phyloP scores from a whole-genome alignment of 37 sponge, comb jelly and placozoan genomes.

The Sycon ciliatum region DNA sequence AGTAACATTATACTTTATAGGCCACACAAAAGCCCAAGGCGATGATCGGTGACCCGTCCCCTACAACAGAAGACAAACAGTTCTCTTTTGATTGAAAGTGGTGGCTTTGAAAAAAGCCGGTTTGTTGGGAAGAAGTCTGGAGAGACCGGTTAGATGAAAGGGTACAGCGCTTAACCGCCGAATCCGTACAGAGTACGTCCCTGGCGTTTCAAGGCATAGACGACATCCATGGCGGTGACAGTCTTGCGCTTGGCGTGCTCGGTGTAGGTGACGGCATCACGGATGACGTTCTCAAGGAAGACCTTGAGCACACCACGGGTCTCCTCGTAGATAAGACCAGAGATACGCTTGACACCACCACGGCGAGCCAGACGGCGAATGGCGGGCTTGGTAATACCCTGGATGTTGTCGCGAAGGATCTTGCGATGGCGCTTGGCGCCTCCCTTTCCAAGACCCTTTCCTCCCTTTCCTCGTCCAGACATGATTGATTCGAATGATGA shows the following conservation, averaged over 20 bases:
- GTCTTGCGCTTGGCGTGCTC: constrained; percentile 99
- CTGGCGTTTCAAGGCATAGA: constrained; percentile 93
- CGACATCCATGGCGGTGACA: constrained; percentile 96
- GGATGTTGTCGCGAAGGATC: constrained; percentile 98
- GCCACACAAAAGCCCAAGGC: too few species aligned
- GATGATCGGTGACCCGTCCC: too few species aligned
- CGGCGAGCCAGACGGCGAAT: constrained; percentile 94
- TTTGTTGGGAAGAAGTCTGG: constrained; percentile 39
- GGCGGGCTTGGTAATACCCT: constrained; percentile 96
- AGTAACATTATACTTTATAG: too few species aligned
- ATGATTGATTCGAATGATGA: constrained; percentile 45
- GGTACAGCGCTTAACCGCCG: constrained; percentile 62
- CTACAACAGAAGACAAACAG: too few species aligned
- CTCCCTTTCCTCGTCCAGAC: constrained; percentile 97
- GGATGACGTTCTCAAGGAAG: constrained; percentile 96
- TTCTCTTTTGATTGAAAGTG: constrained; percentile 9
- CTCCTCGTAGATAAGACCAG: constrained; percentile 95
- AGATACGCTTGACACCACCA: constrained; percentile 95
- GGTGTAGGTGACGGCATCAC: constrained; percentile 98
- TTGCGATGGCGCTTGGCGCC: constrained; percentile 98
- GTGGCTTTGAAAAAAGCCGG: constrained; percentile 54
- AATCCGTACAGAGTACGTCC: constrained; percentile 96
- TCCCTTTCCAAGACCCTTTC: constrained; percentile 95
- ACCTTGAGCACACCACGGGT: constrained; percentile 95
- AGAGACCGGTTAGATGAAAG: not conserved